Conservation (phyloP, 2,888 invertebrate genomes). For the Linnaemya tessellans region DNA sequence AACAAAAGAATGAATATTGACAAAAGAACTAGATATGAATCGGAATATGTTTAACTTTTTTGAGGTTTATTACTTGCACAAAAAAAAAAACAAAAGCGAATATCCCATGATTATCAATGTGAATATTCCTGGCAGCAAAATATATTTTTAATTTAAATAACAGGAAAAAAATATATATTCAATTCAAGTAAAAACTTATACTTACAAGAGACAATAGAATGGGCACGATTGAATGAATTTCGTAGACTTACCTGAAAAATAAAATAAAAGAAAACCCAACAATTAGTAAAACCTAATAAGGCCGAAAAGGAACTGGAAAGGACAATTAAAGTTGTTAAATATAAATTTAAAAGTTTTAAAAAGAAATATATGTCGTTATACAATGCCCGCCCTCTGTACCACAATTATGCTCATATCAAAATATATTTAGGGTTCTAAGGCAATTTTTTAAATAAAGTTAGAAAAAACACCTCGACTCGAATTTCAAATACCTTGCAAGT, state of each 20-base stretch:
- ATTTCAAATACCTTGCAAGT: too few relatives aligned
- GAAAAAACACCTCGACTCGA: too few relatives aligned
- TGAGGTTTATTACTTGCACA: background rate
- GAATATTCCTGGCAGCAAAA: background rate
- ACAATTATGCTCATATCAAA: too few relatives aligned
- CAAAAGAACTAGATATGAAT: conserved; percentile 42
- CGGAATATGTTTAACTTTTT: conserved; percentile 18
- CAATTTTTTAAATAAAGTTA: too few relatives aligned
- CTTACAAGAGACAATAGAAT: conserved; percentile 33
- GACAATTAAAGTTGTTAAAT: background rate
- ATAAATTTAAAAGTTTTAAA: background rate
- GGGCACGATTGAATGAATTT: conserved; percentile 17
- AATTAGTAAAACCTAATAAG: conserved; percentile 9
- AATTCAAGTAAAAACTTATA: background rate
- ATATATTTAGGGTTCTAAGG: too few relatives aligned
- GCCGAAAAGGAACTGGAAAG: background rate
- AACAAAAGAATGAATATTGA: conserved; percentile 35
- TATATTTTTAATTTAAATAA: background rate
- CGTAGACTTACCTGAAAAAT: conserved; percentile 51
- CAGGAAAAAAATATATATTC: background rate
- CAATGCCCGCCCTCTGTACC: too few relatives aligned
- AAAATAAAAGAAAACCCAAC: background rate
- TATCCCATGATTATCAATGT: conserved; percentile 46
- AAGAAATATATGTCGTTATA: too few relatives aligned
- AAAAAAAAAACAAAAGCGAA: background rate